Evolutionary conservation across 2,797 vertebrate genomes (phyloP).

Genomic region (Apodemus agrarius): DNA sequence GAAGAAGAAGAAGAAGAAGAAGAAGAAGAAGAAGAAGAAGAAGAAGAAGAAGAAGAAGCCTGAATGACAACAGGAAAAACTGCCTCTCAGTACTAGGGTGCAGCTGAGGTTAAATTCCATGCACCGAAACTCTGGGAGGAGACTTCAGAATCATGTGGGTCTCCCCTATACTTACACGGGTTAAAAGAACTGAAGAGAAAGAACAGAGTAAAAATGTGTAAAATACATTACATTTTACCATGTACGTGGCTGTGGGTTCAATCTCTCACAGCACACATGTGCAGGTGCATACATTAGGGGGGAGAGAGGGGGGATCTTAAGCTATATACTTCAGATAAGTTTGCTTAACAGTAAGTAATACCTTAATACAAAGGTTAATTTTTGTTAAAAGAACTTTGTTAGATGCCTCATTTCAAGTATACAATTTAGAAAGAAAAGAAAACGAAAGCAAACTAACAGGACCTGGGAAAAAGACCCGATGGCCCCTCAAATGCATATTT

Average conservation of each 20-base stretch:
- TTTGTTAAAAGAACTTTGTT: not conserved
- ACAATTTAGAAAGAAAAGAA: conserved; percentile 38
- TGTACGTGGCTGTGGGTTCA: not conserved
- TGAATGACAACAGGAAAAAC: not conserved
- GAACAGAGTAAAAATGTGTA: not conserved
- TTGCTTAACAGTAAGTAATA: conserved; percentile 32
- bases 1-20: too few species aligned
- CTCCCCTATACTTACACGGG: not conserved
- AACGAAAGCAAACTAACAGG: conserved; percentile 81
- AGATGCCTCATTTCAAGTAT: conserved; percentile 60
- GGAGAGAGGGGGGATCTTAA: not conserved
- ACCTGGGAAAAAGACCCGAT: conserved; percentile 77
- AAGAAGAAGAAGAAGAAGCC: too few species aligned
- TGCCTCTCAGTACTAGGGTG: not conserved
- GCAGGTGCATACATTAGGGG: not conserved
- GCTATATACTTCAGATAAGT: conserved; percentile 45
- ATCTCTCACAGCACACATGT: not conserved
- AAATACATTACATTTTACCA: not conserved
- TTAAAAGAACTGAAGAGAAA: conserved; percentile 37
- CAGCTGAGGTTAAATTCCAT: conserved; percentile 20
- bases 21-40: too few species aligned
- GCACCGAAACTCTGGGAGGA: conserved; percentile 14
- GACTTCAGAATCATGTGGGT: not conserved
- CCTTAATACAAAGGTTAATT: conserved; percentile 49
- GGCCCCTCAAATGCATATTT: conserved; percentile 75